Evolutionary conservation across 37 sponge, comb jelly and placozoan genomes (phyloP).

Genomic region (Halisarca cf. caerulea): DNA sequence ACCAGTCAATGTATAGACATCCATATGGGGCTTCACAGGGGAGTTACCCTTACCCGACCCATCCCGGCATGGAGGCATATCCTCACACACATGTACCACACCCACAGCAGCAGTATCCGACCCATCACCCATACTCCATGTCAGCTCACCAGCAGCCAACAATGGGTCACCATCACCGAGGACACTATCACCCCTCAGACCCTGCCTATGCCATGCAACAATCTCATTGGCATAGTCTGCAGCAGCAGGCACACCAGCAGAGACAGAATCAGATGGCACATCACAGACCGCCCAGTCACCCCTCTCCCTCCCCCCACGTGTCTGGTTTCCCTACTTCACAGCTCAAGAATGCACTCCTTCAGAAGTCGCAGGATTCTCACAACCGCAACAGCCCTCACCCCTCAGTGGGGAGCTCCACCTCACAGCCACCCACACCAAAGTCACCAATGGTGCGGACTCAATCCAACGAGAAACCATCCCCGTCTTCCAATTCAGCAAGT

Average conservation of each 20-base stretch:
- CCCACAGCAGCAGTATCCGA: too few relatives aligned
- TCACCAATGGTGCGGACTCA: not conserved
- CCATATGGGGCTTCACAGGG: not conserved
- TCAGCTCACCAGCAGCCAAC: too few relatives aligned
- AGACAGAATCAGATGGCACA: not conserved
- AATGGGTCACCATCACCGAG: not conserved
- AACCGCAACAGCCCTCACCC: slow-evolving; percentile 3
- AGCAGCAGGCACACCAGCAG: not conserved
- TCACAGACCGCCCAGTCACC: not conserved
- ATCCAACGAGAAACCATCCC: slow-evolving; percentile 1
- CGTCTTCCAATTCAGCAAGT: not conserved
- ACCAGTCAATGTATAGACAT: too few relatives aligned
- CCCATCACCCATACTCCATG: too few relatives aligned
- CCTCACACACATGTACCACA: too few relatives aligned
- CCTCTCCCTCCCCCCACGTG: not conserved
- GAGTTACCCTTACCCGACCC: not conserved
- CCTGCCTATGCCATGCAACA: not conserved
- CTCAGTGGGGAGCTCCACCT: not conserved
- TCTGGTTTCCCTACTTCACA: too few relatives aligned
- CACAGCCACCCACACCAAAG: not conserved
- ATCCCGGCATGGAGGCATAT: not conserved
- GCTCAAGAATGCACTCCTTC: not conserved
- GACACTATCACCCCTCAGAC: not conserved
- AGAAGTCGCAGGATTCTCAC: not conserved
- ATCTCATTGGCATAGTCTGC: not conserved